A percentile compares a stretch with the other conserved stretches of the same genome.
Evolutionary conservation across 2,888 invertebrate genomes (phyloP).

Genomic region (Hemithea aestivaria): DNA sequence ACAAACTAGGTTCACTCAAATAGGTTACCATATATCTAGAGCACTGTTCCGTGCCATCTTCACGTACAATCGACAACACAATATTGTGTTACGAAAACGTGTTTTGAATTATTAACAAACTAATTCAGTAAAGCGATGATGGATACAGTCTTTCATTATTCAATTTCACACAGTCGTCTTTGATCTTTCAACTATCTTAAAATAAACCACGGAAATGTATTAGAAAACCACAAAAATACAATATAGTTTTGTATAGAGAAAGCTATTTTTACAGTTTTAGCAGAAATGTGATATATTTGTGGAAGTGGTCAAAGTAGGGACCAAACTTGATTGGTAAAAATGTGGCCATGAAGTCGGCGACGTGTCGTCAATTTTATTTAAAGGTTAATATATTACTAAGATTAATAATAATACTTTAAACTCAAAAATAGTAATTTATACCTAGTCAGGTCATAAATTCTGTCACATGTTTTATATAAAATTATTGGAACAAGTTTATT

Average conservation of each 20-base stretch:
- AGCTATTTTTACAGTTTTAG: constrained; percentile 13
- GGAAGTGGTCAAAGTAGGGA: constrained; percentile 13
- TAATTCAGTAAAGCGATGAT: constrained; percentile 20
- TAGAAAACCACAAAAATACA: constrained; percentile 22
- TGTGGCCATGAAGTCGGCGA: constrained; percentile 7
- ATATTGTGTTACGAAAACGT: constrained; percentile 3
- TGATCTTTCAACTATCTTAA: constrained; percentile 23
- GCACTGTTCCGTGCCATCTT: too few species aligned
- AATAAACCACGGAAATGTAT: constrained; percentile 25
- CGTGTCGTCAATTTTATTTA: too few species aligned
- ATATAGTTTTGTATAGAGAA: constrained; percentile 11
- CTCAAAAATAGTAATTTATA: too few species aligned
- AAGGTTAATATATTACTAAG: too few species aligned
- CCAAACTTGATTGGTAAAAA: constrained; percentile 12
- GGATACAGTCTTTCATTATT: constrained; percentile 25
- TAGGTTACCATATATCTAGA: too few species aligned
- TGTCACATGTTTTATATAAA: too few species aligned
- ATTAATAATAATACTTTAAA: too few species aligned
- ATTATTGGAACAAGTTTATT: too few species aligned
- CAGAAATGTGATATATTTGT: constrained; percentile 16
- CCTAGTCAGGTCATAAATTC: too few species aligned
- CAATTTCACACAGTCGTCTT: constrained; percentile 23
- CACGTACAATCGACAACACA: not conserved
- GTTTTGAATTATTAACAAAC: constrained; percentile 14
- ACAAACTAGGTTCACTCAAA: too few species aligned